Evolutionary conservation across 2,888 invertebrate species (phyloP).

Genomic region (Athripsodes cinereus): DNA sequence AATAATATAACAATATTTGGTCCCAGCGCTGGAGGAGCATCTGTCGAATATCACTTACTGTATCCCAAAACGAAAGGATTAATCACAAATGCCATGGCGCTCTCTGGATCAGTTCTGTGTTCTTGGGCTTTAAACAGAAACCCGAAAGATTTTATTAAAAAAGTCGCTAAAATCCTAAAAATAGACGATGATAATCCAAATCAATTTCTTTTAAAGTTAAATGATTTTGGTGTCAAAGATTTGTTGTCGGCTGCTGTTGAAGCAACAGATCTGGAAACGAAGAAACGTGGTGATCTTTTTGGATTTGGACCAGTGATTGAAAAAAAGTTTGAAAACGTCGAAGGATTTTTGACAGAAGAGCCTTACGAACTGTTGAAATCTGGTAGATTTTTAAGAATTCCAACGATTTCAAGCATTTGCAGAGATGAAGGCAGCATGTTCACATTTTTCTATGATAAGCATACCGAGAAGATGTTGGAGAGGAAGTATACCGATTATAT

Average conservation of each 20-base stretch:
- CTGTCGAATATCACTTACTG: conserved; percentile 20
- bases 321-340: conserved; percentile 8
- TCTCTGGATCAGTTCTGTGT: conserved; percentile 20
- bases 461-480: conserved; percentile 3
- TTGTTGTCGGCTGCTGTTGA: background rate
- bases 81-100: conserved; percentile 19
- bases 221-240: conserved; percentile 29
- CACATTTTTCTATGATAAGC: conserved; percentile 7
- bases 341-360: conserved; percentile 30
- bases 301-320: conserved; percentile 33
- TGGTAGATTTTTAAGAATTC: conserved; percentile 40
- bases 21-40: conserved; percentile 21
- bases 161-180: background rate
- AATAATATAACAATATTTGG: conserved; percentile 24
- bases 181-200: background rate
- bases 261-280: conserved; percentile 4
- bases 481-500: conserved; percentile 13
- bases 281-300: conserved; percentile 7
- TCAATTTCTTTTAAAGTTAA: conserved; percentile 1
- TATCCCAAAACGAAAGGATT: conserved; percentile 19
- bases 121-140: conserved; percentile 33
- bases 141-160: conserved; percentile 4
- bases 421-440: conserved; percentile 49
- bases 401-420: conserved; percentile 49
- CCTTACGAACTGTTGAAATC: conserved; percentile 43